These are phyloP conservation scores for Eumacrocentrus americanus DNA, from an alignment of 2,888 invertebrate genomes.

Conservation along the genomic window DNA sequence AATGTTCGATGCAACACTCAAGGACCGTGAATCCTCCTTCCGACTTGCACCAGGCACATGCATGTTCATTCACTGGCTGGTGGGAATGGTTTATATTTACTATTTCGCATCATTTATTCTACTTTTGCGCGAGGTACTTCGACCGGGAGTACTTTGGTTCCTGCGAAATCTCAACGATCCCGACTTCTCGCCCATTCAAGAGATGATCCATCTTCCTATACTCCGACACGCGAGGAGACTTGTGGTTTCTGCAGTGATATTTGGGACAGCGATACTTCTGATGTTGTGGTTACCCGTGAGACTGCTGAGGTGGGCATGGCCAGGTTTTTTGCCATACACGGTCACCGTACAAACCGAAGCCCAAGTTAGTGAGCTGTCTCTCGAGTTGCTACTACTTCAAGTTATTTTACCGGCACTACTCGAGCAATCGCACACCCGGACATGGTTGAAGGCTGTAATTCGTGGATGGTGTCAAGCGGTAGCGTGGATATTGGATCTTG, in stretches of 20 bases:
- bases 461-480: slow-evolving; percentile 85
- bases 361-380: slow-evolving; percentile 87
- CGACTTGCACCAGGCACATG: slow-evolving; percentile 93
- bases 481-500: slow-evolving; percentile 83
- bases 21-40: slow-evolving; percentile 87
- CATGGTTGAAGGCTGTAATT: slow-evolving; percentile 91
- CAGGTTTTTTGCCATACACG: slow-evolving; percentile 93
- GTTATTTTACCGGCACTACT: slow-evolving; percentile 94
- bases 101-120: slow-evolving; percentile 98
- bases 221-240: slow-evolving; percentile 88
- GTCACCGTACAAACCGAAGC: slow-evolving; percentile 83
- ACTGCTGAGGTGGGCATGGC: slow-evolving; percentile 79
- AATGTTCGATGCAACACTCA: slow-evolving; percentile 87
- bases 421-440: slow-evolving; percentile 94
- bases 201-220: slow-evolving; percentile 98
- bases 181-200: slow-evolving; percentile 98
- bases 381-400: slow-evolving; percentile 90
- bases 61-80: slow-evolving; percentile 98
- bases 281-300: slow-evolving; percentile 96
- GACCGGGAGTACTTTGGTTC: slow-evolving; percentile 99
- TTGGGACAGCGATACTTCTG: slow-evolving; percentile 93
- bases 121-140: slow-evolving; percentile 87
- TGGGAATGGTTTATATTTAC: slow-evolving; percentile 99
- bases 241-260: slow-evolving; percentile 91
- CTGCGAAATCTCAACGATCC: slow-evolving; percentile 97